phyloP scores from a whole-genome alignment of 2,888 invertebrate genomes.

The Creontiades dilutus region DNA sequence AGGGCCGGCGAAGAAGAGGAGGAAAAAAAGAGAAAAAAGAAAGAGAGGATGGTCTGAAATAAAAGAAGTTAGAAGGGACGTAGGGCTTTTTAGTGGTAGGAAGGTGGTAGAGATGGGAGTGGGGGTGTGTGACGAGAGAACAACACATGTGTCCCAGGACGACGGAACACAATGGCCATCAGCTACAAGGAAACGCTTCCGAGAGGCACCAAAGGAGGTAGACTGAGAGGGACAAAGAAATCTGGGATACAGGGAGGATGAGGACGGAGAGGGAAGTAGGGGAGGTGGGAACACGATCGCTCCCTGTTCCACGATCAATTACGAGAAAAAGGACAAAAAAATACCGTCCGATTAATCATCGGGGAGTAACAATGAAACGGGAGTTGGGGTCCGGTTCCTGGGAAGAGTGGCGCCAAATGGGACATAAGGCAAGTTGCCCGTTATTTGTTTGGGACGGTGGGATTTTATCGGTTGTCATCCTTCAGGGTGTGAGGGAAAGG shows the following conservation, averaged over 20 bases:
- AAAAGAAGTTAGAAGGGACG: slow-evolving; percentile 19
- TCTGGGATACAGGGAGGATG: not conserved
- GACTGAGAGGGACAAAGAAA: slow-evolving; percentile 12
- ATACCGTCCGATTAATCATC: slow-evolving; percentile 8
- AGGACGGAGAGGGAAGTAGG: not conserved
- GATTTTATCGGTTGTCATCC: too few species aligned
- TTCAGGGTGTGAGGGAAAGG: too few species aligned
- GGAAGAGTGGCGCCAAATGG: not conserved
- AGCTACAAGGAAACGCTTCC: slow-evolving; percentile 36
- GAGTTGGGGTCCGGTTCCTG: not conserved
- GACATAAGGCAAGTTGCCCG: not conserved
- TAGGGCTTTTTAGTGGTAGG: slow-evolving; percentile 23
- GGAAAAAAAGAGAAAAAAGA: not conserved
- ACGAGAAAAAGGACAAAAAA: slow-evolving; percentile 9
- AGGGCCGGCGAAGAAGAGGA: not conserved
- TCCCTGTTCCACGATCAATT: slow-evolving; percentile 10
- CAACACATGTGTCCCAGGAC: slow-evolving; percentile 32
- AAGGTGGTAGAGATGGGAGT: not conserved
- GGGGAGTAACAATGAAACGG: slow-evolving; percentile 9
- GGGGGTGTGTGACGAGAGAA: slow-evolving; percentile 4
- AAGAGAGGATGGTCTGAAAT: not conserved
- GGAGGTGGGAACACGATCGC: not conserved
- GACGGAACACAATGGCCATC: slow-evolving; percentile 36
- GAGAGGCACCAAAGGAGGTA: not conserved
- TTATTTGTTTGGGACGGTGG: too few species aligned